Evolutionary conservation across 2,113 vertebrate species (phyloP), one percentile per base, ranked within the genome.

Genomic region (Poeciliopsis occidentalis): DNA sequence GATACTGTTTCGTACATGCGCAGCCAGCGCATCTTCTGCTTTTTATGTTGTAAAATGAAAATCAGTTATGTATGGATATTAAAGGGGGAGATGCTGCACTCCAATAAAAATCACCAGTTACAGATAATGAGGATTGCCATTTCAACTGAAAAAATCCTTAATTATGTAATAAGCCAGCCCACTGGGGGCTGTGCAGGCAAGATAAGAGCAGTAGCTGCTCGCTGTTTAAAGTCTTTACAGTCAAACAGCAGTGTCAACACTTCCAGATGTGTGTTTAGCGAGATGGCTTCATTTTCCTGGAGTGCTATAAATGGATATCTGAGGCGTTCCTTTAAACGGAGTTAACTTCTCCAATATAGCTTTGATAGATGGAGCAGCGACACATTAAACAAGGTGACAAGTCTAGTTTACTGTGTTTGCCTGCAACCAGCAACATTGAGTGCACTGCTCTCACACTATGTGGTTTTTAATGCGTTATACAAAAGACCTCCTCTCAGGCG

Each of bases 111-210:
- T 87, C 87, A 87, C 79, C 90, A 88, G 89, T 92, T 89, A 86
- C 69, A 89, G 71, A 74, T 87, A 88, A 91, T 88, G 85, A 92
- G 87, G 83, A 93, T 92, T 92, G 88, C 90, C 82, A 89, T 93
- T 93, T 89, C 84, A 89, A 92, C 81, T 88, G 82, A 88, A 88
- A 89, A 91, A 90, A 84, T 68, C 76, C 78, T 87, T 90, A 88
- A 93, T 92, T 92, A 90, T 88, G 79, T 93, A 89, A 93, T 88
- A 92, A 87, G 83, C 72, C 84, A 83, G 75, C 73, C 78, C 84
- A 84, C 84, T 90, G 87, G 87, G 75, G 81, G 67, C 88, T 93
- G 86, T 81, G 80, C 83, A 68, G 81, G 73, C 79, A 32, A 90
- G 92, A 94, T 93, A 94, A 94, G 89, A 87, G 67, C 68, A 68